Base-by-base conservation (phyloP, 2,113 vertebrate species). In the Telmatochromis bifrenatus region DNA sequence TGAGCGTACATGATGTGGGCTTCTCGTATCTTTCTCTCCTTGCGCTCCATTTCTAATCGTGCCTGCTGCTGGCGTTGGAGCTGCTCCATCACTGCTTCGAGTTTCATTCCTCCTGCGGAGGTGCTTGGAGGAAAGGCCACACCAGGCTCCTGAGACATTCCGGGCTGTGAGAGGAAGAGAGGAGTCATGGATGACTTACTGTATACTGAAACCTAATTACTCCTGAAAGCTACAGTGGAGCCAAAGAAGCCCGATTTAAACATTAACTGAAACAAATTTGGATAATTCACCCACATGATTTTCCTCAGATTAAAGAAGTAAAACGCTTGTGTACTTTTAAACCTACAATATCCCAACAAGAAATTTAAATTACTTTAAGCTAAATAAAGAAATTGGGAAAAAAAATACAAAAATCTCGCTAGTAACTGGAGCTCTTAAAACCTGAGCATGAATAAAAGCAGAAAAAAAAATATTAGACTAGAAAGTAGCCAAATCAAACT, bases 1-100 rank as follows among this genome's bases (percentile, higher is more conserved):
- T 97, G 98, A 3, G 97, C 94, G 60, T 97, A 98, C 37, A 98
- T 96, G 94, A 98, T 96, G 87, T 97, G 98, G 82, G 97, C 95
- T 89, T 99, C 98, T 26, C 97, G 96, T 88, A 97, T 94, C 85
- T 97, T 97, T 83, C 96, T 95, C 91, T 97, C 97, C 92, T 97
- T 98, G 85, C 97, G 96, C 94, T 99, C 97, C 98, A 98, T 98
- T 92, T 97, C 97, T 92, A 97, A 91, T 28, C 97, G 94, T 21
- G 95, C 94, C 81, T 97, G 96, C 90, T 98, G 97, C 94, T 98
- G 98, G 77, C 97, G 97, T 81, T 98, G 98, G 90, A 98, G 97
- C 89, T 98, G 98, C 94, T 99, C 98, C 95, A 99, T 98, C 81
- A 97, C 97, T 4, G 97, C 97, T 91, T 98, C 96, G 68, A 97